Base-by-base conservation (phyloP, 2,113 vertebrate genomes). In the Hiodon alosoides region DNA sequence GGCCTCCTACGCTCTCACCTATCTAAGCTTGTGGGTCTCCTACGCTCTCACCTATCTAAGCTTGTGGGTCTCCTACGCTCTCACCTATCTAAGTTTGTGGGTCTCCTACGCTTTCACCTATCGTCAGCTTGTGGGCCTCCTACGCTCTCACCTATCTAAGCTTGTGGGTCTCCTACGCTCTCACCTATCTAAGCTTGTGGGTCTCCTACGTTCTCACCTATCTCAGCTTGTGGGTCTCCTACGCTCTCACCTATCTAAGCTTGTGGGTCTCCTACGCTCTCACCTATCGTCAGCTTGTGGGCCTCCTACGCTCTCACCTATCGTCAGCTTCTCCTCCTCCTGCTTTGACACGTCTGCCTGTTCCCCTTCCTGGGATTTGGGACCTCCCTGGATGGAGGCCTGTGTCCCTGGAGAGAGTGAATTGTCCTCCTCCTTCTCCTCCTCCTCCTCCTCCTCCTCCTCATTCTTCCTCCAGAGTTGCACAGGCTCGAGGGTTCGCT, bases 231-330 rank as follows among this genome's bases (percentile, higher is more conserved):
- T 90, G 90, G 31, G 31, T 2, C 31, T 31, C 31, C 31, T 31
- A 16, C 16, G 14, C 14, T 14, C 55, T 51, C 81, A 94, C 94
- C 93, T 80, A 86, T 90, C 71, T 31, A 31, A 31, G 31, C 31
- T 31, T 31, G 89, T 89, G 64, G 89, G 84, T 76, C 91, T 89
- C 77, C 90, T 90, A 16, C 16, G 14, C 14, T 14, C 55, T 51
- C 81, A 94, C 94, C 93, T 79, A 86, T 90, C 71, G 90, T 89
- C 66, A 89, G 84, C 77, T 91, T 89, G 77, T 90, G 90, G 31
- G 31, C 31, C 31, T 31, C 31, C 31, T 31, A 16, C 16, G 14
- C 14, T 14, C 55, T 51, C 81, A 94, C 94, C 93, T 80, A 86
- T 90, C 71, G 90, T 89, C 66, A 89, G 84, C 77, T 91, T 89